Evolutionary conservation across 2,888 invertebrate species (phyloP).

Genomic region (Blera fallax): DNA sequence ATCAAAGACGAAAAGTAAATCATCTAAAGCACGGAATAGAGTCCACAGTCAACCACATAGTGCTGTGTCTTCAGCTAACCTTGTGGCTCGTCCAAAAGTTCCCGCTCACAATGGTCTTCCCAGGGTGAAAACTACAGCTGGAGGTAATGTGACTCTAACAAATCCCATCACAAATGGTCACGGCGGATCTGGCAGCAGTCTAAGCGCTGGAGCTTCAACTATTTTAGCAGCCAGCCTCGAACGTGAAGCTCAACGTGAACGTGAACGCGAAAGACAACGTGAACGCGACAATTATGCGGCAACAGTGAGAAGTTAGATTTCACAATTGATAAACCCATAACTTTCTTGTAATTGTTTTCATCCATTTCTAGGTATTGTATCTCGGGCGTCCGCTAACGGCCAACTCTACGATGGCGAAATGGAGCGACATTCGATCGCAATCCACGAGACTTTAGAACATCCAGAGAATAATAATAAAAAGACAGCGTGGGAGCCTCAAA

Average conservation of each 20-base stretch:
- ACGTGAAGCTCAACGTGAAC: conserved; percentile 80
- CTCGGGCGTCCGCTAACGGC: conserved; percentile 82
- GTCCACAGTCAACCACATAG: conserved; percentile 80
- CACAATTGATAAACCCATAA: conserved; percentile 33
- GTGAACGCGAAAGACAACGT: conserved; percentile 80
- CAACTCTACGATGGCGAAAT: conserved; percentile 82
- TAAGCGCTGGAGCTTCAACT: conserved; percentile 84
- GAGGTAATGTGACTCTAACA: conserved; percentile 78
- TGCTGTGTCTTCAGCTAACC: conserved; percentile 80
- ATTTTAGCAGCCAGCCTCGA: conserved; percentile 84
- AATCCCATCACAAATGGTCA: conserved; percentile 79
- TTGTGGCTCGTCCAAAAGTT: conserved; percentile 80
- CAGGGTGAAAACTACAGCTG: conserved; percentile 62
- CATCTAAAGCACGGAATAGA: conserved; percentile 79
- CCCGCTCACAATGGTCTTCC: conserved; percentile 54
- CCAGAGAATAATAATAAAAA: conserved; percentile 76
- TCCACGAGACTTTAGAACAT: conserved; percentile 70
- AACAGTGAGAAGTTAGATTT: conserved; percentile 84
- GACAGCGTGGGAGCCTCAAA: conserved; percentile 79
- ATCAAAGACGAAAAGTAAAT: conserved; percentile 81
- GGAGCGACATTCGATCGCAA: conserved; percentile 79
- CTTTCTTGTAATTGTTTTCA: conserved; percentile 54
- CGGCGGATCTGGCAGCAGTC: conserved; percentile 83
- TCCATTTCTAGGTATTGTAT: conserved; percentile 82
- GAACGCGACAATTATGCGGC: conserved; percentile 82